phyloP scores from a whole-genome alignment of 1,140 invertebrate species.

The Eufriesea mexicana region DNA sequence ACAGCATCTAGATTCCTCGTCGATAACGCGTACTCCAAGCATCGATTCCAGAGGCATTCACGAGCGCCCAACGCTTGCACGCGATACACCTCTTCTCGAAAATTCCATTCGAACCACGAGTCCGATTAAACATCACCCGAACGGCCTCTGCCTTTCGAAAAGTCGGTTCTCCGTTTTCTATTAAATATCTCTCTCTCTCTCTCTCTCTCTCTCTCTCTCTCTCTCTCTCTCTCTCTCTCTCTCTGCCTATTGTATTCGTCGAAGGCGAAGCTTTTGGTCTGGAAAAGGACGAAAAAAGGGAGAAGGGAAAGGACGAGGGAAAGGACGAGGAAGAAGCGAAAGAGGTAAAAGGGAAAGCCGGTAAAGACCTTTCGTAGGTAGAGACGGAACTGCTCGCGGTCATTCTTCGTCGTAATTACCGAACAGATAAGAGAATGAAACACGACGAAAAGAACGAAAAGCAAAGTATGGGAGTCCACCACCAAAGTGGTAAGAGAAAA shows the following conservation, averaged over 20 bases:
- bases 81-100: neutral
- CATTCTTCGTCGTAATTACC: conserved; percentile 74
- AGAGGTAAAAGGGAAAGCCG: neutral
- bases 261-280: too few species aligned
- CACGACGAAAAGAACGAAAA: conserved; percentile 28
- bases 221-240: too few species aligned
- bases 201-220: too few species aligned
- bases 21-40: conserved; percentile 27
- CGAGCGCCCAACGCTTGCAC: too few species aligned
- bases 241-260: too few species aligned
- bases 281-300: too few species aligned
- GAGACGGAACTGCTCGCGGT: conserved; percentile 61
- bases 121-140: neutral
- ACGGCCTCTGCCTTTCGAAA: neutral
- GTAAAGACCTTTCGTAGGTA: conserved; percentile 7
- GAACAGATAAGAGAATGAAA: conserved; percentile 61
- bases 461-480: conserved; percentile 55
- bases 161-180: too few species aligned
- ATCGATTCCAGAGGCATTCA: conserved; percentile 32
- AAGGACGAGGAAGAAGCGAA: neutral
- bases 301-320: too few species aligned
- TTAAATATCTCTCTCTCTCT: neutral
- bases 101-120: neutral
- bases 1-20: conserved; percentile 21
- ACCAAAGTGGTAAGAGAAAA: conserved; percentile 60